These are phyloP conservation scores for Phocoena sinus DNA, from an alignment of 2,113 vertebrate genomes.

Conservation along the genomic window DNA sequence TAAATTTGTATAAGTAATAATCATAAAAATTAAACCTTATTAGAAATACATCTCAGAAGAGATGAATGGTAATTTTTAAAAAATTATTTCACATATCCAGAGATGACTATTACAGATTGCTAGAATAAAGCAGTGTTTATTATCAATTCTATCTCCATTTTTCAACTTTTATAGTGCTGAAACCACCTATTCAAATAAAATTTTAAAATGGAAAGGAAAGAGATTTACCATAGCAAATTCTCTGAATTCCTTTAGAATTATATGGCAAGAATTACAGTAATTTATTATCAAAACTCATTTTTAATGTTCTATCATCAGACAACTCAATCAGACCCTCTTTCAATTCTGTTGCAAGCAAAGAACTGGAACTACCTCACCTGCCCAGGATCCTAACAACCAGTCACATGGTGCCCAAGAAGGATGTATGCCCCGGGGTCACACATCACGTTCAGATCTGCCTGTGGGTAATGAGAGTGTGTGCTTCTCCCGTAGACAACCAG, in stretches of 20 bases:
- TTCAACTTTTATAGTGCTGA: background rate
- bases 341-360: background rate
- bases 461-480: fast-evolving
- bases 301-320: background rate
- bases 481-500: background rate
- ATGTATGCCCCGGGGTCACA: background rate
- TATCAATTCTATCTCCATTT: background rate
- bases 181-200: background rate
- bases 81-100: background rate
- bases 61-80: background rate
- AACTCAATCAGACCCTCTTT: background rate
- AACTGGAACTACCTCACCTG: background rate
- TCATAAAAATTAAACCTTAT: background rate
- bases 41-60: background rate
- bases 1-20: background rate
- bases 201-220: background rate
- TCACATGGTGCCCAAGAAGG: background rate
- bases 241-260: background rate
- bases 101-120: background rate
- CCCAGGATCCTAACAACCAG: background rate
- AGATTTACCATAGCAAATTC: background rate
- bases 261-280: background rate
- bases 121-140: background rate
- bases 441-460: background rate
- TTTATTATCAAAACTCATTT: background rate